Conservation (phyloP, 2,888 invertebrate genomes). For the Tridacna gigas region DNA sequence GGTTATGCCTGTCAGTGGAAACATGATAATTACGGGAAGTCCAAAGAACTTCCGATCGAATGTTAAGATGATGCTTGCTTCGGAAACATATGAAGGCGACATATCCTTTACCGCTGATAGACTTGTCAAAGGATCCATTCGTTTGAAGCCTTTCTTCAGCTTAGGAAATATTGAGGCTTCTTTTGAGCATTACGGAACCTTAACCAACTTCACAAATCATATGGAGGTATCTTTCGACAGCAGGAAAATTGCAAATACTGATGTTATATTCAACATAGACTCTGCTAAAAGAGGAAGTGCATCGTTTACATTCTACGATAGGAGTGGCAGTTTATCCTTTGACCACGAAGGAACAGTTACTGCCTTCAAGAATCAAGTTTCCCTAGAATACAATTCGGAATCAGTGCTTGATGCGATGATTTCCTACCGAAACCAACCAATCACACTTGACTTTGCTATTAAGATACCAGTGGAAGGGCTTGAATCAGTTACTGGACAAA, state of each 20-base stretch:
- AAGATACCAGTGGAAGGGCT: not conserved
- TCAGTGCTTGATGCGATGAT: conserved; percentile 25
- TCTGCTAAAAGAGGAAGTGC: conserved; percentile 22
- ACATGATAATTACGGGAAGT: not conserved
- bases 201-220: conserved; percentile 35
- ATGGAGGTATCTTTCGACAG: conserved; percentile 28
- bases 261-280: conserved; percentile 49
- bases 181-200: conserved; percentile 29
- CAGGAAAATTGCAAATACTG: conserved; percentile 49
- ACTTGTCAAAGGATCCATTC: conserved; percentile 6
- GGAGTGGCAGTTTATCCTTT: conserved; percentile 21
- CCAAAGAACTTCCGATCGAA: not conserved
- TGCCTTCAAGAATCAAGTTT: conserved; percentile 34
- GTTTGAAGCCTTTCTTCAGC: not conserved
- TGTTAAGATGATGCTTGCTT: not conserved
- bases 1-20: not conserved
- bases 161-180: conserved; percentile 1
- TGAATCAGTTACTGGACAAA: conserved; percentile 35
- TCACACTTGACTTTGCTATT: not conserved
- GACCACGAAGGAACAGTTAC: conserved; percentile 48
- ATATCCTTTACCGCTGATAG: conserved; percentile 24
- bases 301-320: not conserved
- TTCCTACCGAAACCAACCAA: conserved; percentile 9
- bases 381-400: conserved; percentile 18
- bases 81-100: not conserved